Evolutionary conservation across 2,113 vertebrate genomes (phyloP).

Genomic region (Archocentrus centrarchus): DNA sequence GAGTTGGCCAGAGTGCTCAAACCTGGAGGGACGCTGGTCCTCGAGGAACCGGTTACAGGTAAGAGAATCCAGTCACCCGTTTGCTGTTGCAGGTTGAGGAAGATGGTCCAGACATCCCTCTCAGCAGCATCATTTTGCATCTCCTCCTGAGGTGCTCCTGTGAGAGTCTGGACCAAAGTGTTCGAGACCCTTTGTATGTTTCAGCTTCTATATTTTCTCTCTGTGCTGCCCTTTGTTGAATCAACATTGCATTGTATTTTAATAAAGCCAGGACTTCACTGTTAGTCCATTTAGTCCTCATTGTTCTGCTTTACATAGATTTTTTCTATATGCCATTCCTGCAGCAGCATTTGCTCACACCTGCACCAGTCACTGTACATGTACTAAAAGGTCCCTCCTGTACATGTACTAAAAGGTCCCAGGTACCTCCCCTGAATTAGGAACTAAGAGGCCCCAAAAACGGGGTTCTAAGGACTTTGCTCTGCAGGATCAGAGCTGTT

Average conservation of each 20-base stretch:
- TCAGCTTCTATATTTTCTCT: background rate
- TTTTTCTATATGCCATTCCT: background rate
- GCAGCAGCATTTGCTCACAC: background rate
- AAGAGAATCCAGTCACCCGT: conserved; percentile 19
- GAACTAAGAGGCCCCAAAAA: background rate
- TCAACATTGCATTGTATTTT: background rate
- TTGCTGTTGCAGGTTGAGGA: background rate
- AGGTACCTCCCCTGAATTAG: background rate
- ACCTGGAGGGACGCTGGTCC: conserved; percentile 87
- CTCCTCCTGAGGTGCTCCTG: background rate
- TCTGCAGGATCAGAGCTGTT: background rate
- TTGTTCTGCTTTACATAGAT: too few species aligned
- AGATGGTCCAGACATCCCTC: background rate
- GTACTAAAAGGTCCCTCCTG: background rate
- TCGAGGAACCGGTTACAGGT: conserved; percentile 87
- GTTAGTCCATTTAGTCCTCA: too few species aligned
- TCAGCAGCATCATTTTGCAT: background rate
- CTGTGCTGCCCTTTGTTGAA: background rate
- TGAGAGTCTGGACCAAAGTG: background rate
- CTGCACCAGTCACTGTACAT: background rate
- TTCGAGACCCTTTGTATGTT: rapidly evolving
- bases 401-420: background rate
- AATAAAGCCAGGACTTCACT: background rate
- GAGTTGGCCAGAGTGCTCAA: conserved; percentile 90
- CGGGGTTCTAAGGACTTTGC: background rate